phyloP scores from a whole-genome alignment of 2,888 invertebrate genomes.

The Apodemia zela region DNA sequence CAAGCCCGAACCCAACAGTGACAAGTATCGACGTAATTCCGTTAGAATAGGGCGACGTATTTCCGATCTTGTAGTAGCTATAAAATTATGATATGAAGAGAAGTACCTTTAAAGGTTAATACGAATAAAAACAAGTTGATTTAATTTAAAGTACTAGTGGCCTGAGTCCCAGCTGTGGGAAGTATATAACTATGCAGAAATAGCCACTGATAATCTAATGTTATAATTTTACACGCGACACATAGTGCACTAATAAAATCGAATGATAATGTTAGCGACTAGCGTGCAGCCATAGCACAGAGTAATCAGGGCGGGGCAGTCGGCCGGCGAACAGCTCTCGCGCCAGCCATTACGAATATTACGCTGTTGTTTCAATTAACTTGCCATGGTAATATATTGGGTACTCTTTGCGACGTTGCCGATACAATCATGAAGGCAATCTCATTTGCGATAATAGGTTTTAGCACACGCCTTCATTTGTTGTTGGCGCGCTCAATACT shows the following conservation, averaged over 20 bases:
- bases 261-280: neutral
- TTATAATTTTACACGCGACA: neutral
- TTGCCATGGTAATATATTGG: conserved; percentile 1
- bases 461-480: conserved; percentile 4
- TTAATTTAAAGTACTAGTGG: too few species aligned
- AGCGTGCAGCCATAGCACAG: neutral
- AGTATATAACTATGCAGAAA: neutral
- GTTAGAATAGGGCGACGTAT: too few species aligned
- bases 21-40: too few species aligned
- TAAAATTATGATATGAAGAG: too few species aligned
- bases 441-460: conserved; percentile 14
- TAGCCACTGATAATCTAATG: neutral
- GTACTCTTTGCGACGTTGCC: conserved; percentile 3
- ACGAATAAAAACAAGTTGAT: too few species aligned
- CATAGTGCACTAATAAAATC: neutral
- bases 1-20: too few species aligned
- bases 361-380: conserved; percentile 10
- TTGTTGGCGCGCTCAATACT: neutral
- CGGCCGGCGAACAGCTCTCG: neutral
- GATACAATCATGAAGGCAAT: conserved; percentile 4
- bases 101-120: too few species aligned
- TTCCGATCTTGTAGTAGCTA: too few species aligned
- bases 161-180: neutral
- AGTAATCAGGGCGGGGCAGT: neutral
- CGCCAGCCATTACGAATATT: neutral